A percentile compares a stretch with the other conserved stretches of the same genome.
These are phyloP conservation scores for Meriones psammophilus DNA, from an alignment of 2,797 vertebrate genomes.

Conservation along the genomic window DNA sequence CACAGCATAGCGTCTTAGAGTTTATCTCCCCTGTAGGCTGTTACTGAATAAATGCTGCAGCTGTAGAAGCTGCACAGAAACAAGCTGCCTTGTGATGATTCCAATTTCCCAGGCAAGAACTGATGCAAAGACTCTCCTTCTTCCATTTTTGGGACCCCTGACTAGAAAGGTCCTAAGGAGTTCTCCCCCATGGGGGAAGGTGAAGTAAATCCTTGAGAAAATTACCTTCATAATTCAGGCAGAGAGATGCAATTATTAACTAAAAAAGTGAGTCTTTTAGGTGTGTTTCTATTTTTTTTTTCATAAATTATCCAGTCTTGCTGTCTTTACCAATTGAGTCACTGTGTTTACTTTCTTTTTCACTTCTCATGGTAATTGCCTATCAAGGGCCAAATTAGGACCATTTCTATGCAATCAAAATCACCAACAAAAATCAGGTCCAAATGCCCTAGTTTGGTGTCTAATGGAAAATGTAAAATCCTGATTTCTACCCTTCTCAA, in stretches of 20 bases:
- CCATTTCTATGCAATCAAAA: conserved; percentile 40
- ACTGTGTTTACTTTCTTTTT: conserved; percentile 67
- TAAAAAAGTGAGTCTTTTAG: conserved; percentile 39
- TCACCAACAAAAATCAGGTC: conserved; percentile 25
- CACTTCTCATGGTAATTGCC: conserved; percentile 55
- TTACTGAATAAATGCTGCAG: conserved; percentile 46
- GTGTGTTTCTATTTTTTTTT: conserved; percentile 52
- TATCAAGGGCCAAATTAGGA: conserved; percentile 45
- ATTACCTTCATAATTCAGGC: conserved; percentile 65
- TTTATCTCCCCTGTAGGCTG: conserved; percentile 25
- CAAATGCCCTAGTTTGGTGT: background rate
- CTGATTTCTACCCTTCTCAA: background rate
- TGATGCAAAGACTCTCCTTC: background rate
- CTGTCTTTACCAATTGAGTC: conserved; percentile 69
- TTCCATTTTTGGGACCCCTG: background rate
- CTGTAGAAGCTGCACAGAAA: conserved; percentile 7
- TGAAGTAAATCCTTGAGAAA: conserved; percentile 30
- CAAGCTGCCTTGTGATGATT: background rate
- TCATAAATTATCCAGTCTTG: conserved; percentile 65
- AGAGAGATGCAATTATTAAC: conserved; percentile 68
- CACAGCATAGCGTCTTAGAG: background rate
- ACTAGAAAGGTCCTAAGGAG: conserved; percentile 17
- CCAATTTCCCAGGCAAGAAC: background rate
- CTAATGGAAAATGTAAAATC: conserved; percentile 39
- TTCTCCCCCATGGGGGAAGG: conserved; percentile 30